These are phyloP conservation scores for Sceloporus undulatus DNA, from an alignment of 2,113 vertebrate genomes.

Conservation along the genomic window DNA sequence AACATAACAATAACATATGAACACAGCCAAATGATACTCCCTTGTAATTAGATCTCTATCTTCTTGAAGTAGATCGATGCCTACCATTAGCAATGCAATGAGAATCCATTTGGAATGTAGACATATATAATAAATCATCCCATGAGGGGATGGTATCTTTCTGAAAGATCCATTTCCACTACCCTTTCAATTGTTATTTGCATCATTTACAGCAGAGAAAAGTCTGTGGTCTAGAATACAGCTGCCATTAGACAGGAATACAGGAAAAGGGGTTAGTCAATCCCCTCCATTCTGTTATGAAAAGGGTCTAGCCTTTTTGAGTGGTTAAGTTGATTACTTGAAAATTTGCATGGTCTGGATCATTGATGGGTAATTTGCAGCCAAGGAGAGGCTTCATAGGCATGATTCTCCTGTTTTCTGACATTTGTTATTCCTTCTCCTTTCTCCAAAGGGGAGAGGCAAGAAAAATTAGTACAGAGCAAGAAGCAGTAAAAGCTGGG, in stretches of 20 bases:
- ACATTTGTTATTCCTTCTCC: not conserved
- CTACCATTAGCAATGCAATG: conserved; percentile 40
- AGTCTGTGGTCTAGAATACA: too few species aligned
- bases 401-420: not conserved
- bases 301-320: not conserved
- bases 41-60: conserved; percentile 39
- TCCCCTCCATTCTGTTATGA: not conserved
- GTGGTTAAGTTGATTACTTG: not conserved
- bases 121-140: not conserved
- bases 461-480: too few species aligned
- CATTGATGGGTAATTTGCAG: not conserved
- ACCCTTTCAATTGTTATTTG: not conserved
- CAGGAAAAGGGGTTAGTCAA: not conserved
- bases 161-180: conserved; percentile 18
- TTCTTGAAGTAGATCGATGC: conserved; percentile 27
- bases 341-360: not conserved
- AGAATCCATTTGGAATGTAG: not conserved
- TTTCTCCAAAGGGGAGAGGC: not conserved
- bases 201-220: not conserved
- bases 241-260: not conserved
- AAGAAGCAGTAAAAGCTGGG: too few species aligned
- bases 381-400: not conserved
- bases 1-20: conserved; percentile 28
- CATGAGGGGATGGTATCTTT: not conserved
- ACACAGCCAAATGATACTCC: conserved; percentile 1